phyloP scores from a whole-genome alignment of 2,113 vertebrate genomes.

The Pimephales promelas region DNA sequence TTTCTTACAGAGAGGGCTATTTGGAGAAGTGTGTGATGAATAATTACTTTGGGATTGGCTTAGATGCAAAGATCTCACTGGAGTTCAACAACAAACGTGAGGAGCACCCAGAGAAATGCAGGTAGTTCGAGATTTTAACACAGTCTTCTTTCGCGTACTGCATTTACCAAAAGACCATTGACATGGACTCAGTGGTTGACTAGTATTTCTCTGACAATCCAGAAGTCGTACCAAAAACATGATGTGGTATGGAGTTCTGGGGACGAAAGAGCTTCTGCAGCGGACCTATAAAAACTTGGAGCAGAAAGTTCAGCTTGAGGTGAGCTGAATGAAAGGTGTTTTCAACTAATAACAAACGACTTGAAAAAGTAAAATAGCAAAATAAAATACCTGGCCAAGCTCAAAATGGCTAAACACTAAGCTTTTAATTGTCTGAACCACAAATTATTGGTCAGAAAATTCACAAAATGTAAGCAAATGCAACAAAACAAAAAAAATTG shows the following conservation, averaged over 20 bases:
- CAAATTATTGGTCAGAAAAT: no score
- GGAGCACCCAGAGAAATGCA: slow-evolving; percentile 97
- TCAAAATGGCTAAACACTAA: no score
- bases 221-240: slow-evolving; percentile 98
- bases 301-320: slow-evolving; percentile 97
- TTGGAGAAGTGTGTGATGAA: slow-evolving; percentile 99
- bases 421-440: no score
- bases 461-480: no score
- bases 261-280: slow-evolving; percentile 94
- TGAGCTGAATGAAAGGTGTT: slow-evolving; percentile 62
- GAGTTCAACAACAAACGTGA: slow-evolving; percentile 99
- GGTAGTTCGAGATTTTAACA: slow-evolving; percentile 69
- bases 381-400: no score
- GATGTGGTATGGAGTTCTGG: slow-evolving; percentile 99
- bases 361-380: no score
- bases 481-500: no score
- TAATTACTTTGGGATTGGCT: slow-evolving; percentile 97
- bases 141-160: not conserved
- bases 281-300: slow-evolving; percentile 98
- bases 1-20: slow-evolving; percentile 87
- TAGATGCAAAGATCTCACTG: slow-evolving; percentile 97
- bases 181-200: not conserved
- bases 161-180: not conserved
- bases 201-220: not conserved
- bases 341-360: not conserved